Evolutionary conservation across 2,888 invertebrate species (phyloP).

Genomic region (Dryobota labecula): DNA sequence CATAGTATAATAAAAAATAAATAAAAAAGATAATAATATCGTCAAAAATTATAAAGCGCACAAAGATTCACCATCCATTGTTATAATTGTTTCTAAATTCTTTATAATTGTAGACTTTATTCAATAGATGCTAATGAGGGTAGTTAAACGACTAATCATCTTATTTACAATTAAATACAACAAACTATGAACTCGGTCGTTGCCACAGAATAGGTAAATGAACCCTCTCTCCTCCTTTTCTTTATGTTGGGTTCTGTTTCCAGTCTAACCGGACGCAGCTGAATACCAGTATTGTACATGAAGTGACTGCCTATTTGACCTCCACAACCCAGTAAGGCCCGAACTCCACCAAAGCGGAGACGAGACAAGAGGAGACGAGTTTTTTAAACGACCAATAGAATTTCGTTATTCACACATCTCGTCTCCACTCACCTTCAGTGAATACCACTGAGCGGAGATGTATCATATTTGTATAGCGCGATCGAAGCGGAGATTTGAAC

Average conservation of each 20-base stretch:
- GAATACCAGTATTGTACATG: not conserved
- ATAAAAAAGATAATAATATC: too few relatives aligned
- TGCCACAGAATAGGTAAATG: not conserved
- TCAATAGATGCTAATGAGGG: constrained; percentile 32
- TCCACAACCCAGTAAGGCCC: not conserved
- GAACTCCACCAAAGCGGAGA: too few relatives aligned
- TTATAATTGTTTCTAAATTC: not conserved
- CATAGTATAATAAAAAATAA: too few relatives aligned
- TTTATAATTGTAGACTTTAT: constrained; percentile 2
- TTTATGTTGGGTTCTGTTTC: not conserved
- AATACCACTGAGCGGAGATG: too few relatives aligned
- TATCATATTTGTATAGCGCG: too few relatives aligned
- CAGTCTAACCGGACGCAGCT: not conserved
- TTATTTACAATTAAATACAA: constrained; percentile 4
- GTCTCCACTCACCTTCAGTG: too few relatives aligned
- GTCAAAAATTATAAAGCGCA: too few relatives aligned
- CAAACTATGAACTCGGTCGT: not conserved
- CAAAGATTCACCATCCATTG: constrained; percentile 1
- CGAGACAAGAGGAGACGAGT: too few relatives aligned
- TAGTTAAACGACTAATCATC: not conserved
- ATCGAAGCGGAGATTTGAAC: too few relatives aligned
- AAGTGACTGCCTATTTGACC: not conserved
- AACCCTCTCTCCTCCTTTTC: not conserved
- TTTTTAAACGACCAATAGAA: too few relatives aligned
- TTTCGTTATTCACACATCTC: too few relatives aligned